Conservation (phyloP, 2,888 invertebrate species). For the Pheosia tremula region DNA sequence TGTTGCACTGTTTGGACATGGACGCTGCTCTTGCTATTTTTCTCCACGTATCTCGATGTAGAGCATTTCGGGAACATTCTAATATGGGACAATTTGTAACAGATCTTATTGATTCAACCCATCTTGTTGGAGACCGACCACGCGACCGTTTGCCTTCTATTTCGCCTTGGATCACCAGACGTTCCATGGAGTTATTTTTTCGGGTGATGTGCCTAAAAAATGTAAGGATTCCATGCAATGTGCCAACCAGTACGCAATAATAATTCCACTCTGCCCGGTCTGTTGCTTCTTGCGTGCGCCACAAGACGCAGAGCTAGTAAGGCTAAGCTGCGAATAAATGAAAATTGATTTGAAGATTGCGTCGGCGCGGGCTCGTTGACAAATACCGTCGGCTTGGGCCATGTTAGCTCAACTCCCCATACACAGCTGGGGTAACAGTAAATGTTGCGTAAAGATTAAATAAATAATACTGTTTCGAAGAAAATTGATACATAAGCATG, state of each 20-base stretch:
- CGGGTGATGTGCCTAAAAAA: too few species aligned
- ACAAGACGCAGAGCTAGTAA: constrained; percentile 63
- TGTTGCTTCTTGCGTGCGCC: constrained; percentile 10
- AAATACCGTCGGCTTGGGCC: constrained; percentile 59
- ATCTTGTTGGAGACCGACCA: too few species aligned
- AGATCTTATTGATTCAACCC: too few species aligned
- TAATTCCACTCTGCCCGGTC: constrained; percentile 13
- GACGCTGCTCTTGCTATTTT: too few species aligned
- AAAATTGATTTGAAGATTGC: constrained; percentile 84
- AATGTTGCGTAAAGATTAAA: constrained; percentile 37
- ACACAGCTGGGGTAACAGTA: constrained; percentile 20
- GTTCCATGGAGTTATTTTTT: too few species aligned
- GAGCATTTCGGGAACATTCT: too few species aligned
- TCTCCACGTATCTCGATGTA: too few species aligned
- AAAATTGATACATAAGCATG: neutral
- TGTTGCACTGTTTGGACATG: too few species aligned
- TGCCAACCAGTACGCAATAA: neutral
- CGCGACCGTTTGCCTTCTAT: too few species aligned
- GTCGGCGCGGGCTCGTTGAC: constrained; percentile 66
- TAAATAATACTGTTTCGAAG: constrained; percentile 6
- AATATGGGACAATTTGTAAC: too few species aligned
- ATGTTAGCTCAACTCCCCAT: constrained; percentile 53
- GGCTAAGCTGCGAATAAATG: constrained; percentile 84
- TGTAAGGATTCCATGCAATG: too few species aligned
- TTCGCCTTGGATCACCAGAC: too few species aligned